phyloP scores from a whole-genome alignment of 1,140 invertebrate species.

The Drosophila pruinosa region DNA sequence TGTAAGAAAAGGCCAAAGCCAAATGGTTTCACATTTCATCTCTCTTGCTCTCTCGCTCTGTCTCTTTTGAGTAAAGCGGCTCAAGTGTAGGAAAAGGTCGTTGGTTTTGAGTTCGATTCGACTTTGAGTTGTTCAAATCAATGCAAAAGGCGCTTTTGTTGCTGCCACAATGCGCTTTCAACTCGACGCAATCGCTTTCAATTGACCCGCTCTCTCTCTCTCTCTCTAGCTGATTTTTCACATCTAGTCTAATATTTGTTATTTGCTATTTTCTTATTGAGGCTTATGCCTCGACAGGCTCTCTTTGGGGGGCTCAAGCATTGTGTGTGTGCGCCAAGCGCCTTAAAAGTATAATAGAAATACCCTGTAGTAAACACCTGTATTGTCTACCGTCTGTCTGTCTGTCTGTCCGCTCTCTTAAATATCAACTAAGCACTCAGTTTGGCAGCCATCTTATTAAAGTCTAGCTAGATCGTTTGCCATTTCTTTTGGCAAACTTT shows the following conservation, averaged over 20 bases:
- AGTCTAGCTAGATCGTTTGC: too few relatives aligned
- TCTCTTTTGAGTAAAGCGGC: conserved; percentile 35
- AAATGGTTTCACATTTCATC: conserved; percentile 29
- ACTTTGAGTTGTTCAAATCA: conserved; percentile 11
- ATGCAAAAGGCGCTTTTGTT: conserved; percentile 32
- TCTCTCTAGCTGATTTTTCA: background rate
- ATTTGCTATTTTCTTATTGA: conserved; percentile 17
- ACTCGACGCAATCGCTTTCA: conserved; percentile 17
- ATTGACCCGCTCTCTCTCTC: conserved; percentile 13
- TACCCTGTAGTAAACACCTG: conserved; percentile 24
- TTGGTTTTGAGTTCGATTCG: background rate
- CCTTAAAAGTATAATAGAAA: conserved; percentile 22
- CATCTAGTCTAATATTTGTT: background rate
- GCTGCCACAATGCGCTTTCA: conserved; percentile 38
- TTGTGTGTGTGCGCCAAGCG: conserved; percentile 4
- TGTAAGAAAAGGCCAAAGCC: conserved; percentile 18
- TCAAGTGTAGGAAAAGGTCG: background rate
- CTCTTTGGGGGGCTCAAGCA: conserved; percentile 1
- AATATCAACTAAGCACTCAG: too few relatives aligned
- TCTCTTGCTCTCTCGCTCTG: too few relatives aligned
- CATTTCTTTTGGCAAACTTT: too few relatives aligned
- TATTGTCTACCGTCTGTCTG: too few relatives aligned
- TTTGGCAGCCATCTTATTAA: too few relatives aligned
- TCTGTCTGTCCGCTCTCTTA: too few relatives aligned
- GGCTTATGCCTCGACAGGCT: background rate